Evolutionary conservation across 1,140 invertebrate species (phyloP).

Genomic region (Apis florea): DNA sequence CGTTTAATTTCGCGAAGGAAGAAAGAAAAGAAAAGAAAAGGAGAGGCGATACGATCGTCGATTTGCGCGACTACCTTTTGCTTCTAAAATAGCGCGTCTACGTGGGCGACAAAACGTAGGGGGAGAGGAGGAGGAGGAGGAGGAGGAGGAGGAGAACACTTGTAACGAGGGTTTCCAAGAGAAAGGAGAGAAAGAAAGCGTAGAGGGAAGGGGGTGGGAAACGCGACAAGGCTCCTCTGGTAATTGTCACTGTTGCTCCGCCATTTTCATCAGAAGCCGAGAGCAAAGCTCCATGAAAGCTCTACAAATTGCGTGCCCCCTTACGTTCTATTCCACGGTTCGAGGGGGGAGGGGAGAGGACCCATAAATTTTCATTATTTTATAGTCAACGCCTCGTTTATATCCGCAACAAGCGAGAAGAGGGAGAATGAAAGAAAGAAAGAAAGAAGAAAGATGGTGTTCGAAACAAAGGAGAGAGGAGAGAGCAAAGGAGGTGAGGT

Average conservation of each 20-base stretch:
- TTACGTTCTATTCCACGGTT: slow-evolving; percentile 56
- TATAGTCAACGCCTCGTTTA: slow-evolving; percentile 75
- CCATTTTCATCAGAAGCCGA: slow-evolving; percentile 62
- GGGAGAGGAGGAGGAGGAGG: no score
- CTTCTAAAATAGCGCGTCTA: slow-evolving; percentile 55
- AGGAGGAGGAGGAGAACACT: slow-evolving; percentile 8
- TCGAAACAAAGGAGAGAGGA: slow-evolving; percentile 19
- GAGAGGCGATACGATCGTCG: neutral
- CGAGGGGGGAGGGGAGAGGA: neutral
- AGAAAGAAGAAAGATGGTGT: neutral
- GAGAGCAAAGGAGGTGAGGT: neutral
- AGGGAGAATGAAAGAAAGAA: slow-evolving; percentile 21
- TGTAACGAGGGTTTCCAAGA: slow-evolving; percentile 36
- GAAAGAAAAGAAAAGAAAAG: slow-evolving; percentile 1
- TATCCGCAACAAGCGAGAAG: slow-evolving; percentile 70
- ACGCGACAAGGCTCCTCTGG: slow-evolving; percentile 65
- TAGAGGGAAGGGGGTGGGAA: neutral
- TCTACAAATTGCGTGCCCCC: slow-evolving; percentile 76
- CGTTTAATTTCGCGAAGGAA: no score
- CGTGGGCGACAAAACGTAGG: slow-evolving; percentile 47
- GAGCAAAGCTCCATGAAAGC: slow-evolving; percentile 70
- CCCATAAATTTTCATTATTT: slow-evolving; percentile 79
- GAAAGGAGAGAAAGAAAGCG: slow-evolving; percentile 19
- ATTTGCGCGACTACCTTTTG: slow-evolving; percentile 18
- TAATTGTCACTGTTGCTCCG: slow-evolving; percentile 70